Conservation (phyloP, 2,797 vertebrate species). For the Todus mexicanus region DNA sequence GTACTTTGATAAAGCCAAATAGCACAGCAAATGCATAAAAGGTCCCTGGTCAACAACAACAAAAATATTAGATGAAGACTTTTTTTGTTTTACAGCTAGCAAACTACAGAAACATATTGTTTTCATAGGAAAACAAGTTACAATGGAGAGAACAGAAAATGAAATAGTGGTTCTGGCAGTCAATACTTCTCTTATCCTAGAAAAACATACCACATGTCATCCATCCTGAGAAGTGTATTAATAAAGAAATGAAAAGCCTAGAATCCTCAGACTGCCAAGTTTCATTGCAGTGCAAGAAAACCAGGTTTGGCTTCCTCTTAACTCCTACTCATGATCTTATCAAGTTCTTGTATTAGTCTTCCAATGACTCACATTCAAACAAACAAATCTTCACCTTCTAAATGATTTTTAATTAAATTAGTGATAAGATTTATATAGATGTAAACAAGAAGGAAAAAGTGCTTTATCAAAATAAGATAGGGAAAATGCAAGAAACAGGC, state of each 20-base stretch:
- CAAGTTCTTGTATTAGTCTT: constrained; percentile 39
- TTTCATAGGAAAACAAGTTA: background rate
- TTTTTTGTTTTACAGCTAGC: background rate
- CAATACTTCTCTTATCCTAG: background rate
- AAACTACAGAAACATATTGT: background rate
- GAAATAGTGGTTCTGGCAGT: background rate
- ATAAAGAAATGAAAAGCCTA: constrained; percentile 28
- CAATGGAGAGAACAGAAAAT: background rate
- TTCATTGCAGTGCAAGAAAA: background rate
- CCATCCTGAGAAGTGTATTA: constrained; percentile 8
- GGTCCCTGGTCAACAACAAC: background rate
- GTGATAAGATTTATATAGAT: background rate
- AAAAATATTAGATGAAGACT: background rate
- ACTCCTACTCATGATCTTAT: constrained; percentile 39
- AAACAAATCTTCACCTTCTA: constrained; percentile 25
- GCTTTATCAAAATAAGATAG: background rate
- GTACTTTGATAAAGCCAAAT: background rate
- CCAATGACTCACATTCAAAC: constrained; percentile 37
- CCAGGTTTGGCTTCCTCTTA: constrained; percentile 14
- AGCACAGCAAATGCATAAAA: background rate
- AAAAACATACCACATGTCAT: background rate
- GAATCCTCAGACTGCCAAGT: constrained; percentile 23
- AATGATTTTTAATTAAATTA: constrained; percentile 9
- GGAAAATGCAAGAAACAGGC: background rate
- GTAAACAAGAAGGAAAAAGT: background rate